Percentiles rank a stretch among this genome's conserved stretches.
Evolutionary conservation across 2,797 vertebrate species (phyloP).

Genomic region (Chrosomus eos): DNA sequence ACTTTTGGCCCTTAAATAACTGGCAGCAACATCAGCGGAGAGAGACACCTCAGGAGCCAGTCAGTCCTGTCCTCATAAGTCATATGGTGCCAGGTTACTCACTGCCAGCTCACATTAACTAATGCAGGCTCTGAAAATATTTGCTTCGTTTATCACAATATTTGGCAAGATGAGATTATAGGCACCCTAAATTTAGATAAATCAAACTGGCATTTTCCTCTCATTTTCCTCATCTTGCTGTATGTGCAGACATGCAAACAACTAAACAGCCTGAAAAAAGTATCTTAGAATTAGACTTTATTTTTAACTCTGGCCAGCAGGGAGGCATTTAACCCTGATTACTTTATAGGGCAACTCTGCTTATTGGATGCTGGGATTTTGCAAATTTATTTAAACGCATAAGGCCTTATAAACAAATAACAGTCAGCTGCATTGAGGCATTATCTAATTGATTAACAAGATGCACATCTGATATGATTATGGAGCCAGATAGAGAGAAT

Average conservation of each 20-base stretch:
- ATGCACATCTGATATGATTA: conserved; percentile 38
- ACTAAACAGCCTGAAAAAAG: conserved; percentile 48
- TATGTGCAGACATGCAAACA: conserved; percentile 24
- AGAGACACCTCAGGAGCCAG: conserved; percentile 75
- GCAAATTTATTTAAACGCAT: conserved; percentile 55
- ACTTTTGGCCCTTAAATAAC: conserved; percentile 73
- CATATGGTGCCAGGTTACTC: conserved; percentile 66
- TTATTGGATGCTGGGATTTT: conserved; percentile 49
- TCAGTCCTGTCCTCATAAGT: conserved; percentile 76
- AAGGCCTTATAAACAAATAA: conserved; percentile 52
- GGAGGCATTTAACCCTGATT: conserved; percentile 76
- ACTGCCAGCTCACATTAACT: conserved; percentile 45
- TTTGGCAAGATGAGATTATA: conserved; percentile 3
- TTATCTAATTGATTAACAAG: conserved; percentile 52
- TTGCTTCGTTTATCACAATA: conserved; percentile 9
- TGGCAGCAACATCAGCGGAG: conserved; percentile 73
- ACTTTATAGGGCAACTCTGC: conserved; percentile 63
- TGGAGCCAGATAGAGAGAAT: conserved; percentile 24
- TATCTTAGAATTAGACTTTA: conserved; percentile 64
- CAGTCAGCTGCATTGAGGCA: conserved; percentile 38
- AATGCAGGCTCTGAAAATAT: conserved; percentile 36
- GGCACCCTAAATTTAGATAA: conserved; percentile 4
- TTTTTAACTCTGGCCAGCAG: conserved; percentile 72
- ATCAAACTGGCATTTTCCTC: not conserved
- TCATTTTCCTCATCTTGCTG: conserved; percentile 33